Conservation (phyloP, 2,888 invertebrate species). For the Drosophila kuntzei region DNA sequence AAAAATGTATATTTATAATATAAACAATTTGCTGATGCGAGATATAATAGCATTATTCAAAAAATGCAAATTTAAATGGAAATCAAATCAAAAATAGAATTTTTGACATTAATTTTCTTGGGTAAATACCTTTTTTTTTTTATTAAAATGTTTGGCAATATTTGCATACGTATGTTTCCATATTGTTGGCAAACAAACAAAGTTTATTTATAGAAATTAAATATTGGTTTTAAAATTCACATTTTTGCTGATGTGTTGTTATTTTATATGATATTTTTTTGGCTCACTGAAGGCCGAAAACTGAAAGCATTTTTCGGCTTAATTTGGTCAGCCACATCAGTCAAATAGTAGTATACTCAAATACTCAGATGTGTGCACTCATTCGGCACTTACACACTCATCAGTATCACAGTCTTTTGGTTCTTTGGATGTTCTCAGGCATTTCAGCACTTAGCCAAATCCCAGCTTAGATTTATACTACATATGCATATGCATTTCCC, state of each 20-base stretch:
- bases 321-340: constrained; percentile 26
- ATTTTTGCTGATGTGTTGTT: neutral
- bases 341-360: neutral
- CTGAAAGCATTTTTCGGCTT: constrained; percentile 22
- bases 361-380: constrained; percentile 6
- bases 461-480: constrained; percentile 47
- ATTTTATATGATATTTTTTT: constrained; percentile 19
- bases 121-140: neutral
- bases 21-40: no score
- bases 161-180: constrained; percentile 14
- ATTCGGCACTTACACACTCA: constrained; percentile 18
- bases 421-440: constrained; percentile 40
- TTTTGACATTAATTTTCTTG: neutral
- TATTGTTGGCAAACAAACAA: constrained; percentile 11
- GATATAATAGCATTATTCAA: neutral
- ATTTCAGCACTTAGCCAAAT: constrained; percentile 60
- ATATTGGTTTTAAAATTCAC: neutral
- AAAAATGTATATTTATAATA: no score
- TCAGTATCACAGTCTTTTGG: constrained; percentile 22
- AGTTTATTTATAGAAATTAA: constrained; percentile 14
- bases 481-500: constrained; percentile 45
- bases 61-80: neutral
- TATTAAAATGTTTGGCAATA: constrained; percentile 5
- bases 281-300: constrained; percentile 5
- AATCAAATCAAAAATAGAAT: neutral